phyloP scores from a whole-genome alignment of 2,797 vertebrate genomes.

The Megaceryle alcyon region DNA sequence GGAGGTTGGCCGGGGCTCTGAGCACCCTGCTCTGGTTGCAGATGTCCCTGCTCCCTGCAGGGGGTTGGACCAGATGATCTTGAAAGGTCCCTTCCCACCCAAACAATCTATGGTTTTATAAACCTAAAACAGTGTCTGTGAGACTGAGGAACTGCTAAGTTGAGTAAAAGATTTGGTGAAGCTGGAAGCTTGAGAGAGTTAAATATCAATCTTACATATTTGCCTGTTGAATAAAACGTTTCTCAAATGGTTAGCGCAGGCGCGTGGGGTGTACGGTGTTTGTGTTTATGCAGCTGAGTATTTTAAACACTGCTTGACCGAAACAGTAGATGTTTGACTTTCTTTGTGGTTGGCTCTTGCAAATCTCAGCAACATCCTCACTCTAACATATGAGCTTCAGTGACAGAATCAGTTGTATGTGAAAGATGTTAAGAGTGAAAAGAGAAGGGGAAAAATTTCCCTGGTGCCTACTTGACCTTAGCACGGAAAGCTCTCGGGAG shows the following conservation, averaged over 20 bases:
- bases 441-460: background rate
- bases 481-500: background rate
- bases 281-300: fast-evolving
- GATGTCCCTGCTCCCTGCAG: background rate
- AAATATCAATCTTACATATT: background rate
- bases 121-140: background rate
- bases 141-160: background rate
- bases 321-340: background rate
- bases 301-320: background rate
- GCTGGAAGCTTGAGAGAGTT: background rate
- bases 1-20: background rate
- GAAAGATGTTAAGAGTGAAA: background rate
- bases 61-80: background rate
- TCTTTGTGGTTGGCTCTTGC: background rate
- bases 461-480: background rate
- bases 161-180: background rate
- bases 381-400: background rate
- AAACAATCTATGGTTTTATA: background rate
- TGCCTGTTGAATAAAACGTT: background rate
- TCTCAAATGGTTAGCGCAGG: background rate
- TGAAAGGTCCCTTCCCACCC: background rate
- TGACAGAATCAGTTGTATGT: background rate
- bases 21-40: background rate
- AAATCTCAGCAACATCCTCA: background rate
- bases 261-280: background rate